phyloP scores from a whole-genome alignment of 1,140 invertebrate genomes.

The Drosophila tropicalis region DNA sequence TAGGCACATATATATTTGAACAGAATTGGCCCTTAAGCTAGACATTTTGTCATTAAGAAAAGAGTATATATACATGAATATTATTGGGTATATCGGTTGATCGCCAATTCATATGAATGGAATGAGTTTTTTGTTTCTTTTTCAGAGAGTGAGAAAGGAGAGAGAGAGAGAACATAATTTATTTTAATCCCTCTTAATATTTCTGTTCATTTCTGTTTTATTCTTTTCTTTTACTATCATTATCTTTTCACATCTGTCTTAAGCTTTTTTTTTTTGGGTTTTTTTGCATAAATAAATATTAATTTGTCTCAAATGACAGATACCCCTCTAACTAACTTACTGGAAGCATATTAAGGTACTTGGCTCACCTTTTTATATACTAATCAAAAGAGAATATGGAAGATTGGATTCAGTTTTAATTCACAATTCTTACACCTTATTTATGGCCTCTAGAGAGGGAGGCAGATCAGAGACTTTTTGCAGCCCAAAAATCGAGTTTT shows the following conservation, averaged over 20 bases:
- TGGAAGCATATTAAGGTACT: background rate
- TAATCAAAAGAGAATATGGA: no score
- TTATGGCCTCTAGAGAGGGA: no score
- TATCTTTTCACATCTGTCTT: slow-evolving; percentile 2
- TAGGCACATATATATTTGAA: background rate
- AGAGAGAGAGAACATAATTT: background rate
- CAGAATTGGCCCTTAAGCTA: background rate
- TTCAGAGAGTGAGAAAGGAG: no score
- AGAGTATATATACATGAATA: no score
- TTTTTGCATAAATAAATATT: slow-evolving; percentile 13
- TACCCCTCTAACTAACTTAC: background rate
- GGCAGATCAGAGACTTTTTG: no score
- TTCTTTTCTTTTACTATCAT: background rate
- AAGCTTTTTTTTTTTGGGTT: background rate
- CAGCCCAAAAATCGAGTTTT: no score
- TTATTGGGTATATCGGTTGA: no score
- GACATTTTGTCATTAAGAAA: no score
- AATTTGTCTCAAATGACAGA: background rate
- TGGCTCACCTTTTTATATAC: no score
- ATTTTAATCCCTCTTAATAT: background rate
- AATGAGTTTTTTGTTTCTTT: background rate
- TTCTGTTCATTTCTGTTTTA: slow-evolving; percentile 22
- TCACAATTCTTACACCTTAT: no score
- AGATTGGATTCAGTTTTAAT: no score
- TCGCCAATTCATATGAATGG: no score